Conservation (phyloP, 2,888 invertebrate genomes). For the Pristionchus fissidentatus region DNA sequence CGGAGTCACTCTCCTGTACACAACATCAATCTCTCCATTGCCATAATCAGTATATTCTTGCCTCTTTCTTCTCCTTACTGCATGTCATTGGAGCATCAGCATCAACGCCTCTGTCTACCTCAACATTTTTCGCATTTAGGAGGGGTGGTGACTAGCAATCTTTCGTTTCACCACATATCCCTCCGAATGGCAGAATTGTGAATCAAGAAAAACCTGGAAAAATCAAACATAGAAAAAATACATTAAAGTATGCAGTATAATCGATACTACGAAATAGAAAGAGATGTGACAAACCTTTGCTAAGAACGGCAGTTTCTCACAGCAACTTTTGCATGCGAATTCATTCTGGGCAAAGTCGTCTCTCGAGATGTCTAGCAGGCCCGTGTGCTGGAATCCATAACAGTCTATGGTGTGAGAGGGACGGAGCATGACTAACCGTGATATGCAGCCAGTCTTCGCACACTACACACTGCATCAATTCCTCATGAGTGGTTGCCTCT, state of each 20-base stretch:
- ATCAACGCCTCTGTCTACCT: not conserved
- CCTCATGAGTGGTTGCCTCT: conserved; percentile 81
- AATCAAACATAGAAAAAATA: no score
- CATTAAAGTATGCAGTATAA: no score
- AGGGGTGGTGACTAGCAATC: no score
- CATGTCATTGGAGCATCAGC: not conserved
- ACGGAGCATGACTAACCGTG: conserved; percentile 77
- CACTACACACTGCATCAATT: conserved; percentile 95
- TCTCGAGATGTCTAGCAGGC: not conserved
- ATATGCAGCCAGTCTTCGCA: conserved; percentile 99
- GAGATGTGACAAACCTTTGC: not conserved
- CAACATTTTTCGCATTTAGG: no score
- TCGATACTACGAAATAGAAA: no score
- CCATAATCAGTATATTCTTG: no score
- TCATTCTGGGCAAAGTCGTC: conserved; percentile 49
- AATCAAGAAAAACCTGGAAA: no score
- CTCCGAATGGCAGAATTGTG: no score
- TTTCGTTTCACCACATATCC: no score
- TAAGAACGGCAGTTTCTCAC: conserved; percentile 52
- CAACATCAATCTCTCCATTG: not conserved
- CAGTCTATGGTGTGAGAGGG: not conserved
- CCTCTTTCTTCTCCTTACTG: conserved; percentile 33
- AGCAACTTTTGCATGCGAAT: conserved; percentile 54
- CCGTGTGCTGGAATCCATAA: conserved; percentile 41
- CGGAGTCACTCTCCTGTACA: not conserved